These are phyloP conservation scores for Danionella dracula DNA, from an alignment of 2,797 vertebrate species.

Conservation along the genomic window DNA sequence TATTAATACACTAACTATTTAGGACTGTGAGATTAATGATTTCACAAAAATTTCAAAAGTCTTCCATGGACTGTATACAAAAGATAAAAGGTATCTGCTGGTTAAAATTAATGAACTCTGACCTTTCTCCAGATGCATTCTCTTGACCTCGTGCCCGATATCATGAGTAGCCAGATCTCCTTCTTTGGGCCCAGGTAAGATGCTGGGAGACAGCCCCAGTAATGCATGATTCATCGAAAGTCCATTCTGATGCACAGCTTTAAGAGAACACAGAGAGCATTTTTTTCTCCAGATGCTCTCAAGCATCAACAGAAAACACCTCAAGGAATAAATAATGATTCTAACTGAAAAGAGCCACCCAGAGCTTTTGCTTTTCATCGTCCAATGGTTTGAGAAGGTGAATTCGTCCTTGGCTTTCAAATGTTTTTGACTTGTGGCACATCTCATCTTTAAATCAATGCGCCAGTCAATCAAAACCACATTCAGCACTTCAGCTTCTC, in stretches of 20 bases:
- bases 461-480: constrained; percentile 43
- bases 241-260: constrained; percentile 95
- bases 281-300: constrained; percentile 23
- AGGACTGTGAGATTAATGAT: too few relatives aligned
- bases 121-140: constrained; percentile 97
- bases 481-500: constrained; percentile 20
- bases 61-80: too few relatives aligned
- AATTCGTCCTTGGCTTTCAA: constrained; percentile 48
- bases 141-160: constrained; percentile 88
- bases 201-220: constrained; percentile 92
- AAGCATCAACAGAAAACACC: constrained; percentile 17
- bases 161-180: constrained; percentile 95
- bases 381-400: constrained; percentile 32
- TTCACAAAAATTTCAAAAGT: too few relatives aligned
- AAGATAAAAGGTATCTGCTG: neutral
- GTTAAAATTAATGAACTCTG: constrained; percentile 41
- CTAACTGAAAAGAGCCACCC: constrained; percentile 20
- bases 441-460: constrained; percentile 45
- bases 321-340: constrained; percentile 37
- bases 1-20: too few relatives aligned
- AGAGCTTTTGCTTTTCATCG: too few relatives aligned
- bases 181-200: constrained; percentile 92
- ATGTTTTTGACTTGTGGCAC: constrained; percentile 44
- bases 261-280: constrained; percentile 26
- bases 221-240: constrained; percentile 96